Percentiles rank a stretch among this genome's conserved stretches.
These are phyloP conservation scores for Paramormyrops hopkinsi DNA, from an alignment of 2,797 vertebrate species.

Conservation along the genomic window DNA sequence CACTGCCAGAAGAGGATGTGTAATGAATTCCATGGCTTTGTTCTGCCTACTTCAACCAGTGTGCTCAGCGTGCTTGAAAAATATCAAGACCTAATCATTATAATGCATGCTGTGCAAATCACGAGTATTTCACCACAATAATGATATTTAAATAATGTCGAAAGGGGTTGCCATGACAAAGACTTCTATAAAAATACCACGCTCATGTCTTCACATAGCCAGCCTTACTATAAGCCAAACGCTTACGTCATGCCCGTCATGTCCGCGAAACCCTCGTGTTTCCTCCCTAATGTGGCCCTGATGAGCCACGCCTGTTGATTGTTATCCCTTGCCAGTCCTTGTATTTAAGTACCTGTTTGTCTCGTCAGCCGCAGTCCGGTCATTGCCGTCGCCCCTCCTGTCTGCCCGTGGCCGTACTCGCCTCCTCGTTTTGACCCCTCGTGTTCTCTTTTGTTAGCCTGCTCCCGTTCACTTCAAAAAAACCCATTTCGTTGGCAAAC, in stretches of 20 bases:
- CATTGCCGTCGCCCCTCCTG: not conserved
- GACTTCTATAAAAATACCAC: constrained; percentile 7
- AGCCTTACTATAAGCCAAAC: not conserved
- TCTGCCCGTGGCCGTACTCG: not conserved
- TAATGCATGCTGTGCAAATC: constrained; percentile 37
- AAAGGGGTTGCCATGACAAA: constrained; percentile 36
- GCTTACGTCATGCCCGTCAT: not conserved
- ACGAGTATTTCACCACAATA: constrained; percentile 23
- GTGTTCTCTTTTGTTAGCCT: not conserved
- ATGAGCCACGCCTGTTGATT: not conserved
- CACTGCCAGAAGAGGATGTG: constrained; percentile 29
- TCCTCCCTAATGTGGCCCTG: not conserved
- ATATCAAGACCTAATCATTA: constrained; percentile 42
- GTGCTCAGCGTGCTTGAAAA: constrained; percentile 39
- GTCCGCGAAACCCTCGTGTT: not conserved
- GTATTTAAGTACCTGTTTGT: not conserved
- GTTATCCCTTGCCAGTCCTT: not conserved
- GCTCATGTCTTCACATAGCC: not conserved
- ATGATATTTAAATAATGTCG: constrained; percentile 26
- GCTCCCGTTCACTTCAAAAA: not conserved
- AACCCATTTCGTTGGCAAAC: not conserved
- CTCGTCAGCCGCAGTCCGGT: not conserved
- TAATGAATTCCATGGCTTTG: constrained; percentile 49
- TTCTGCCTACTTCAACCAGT: constrained; percentile 38
- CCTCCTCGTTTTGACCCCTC: not conserved